phyloP scores from a whole-genome alignment of 2,113 vertebrate species.

The Probosciger aterrimus region DNA sequence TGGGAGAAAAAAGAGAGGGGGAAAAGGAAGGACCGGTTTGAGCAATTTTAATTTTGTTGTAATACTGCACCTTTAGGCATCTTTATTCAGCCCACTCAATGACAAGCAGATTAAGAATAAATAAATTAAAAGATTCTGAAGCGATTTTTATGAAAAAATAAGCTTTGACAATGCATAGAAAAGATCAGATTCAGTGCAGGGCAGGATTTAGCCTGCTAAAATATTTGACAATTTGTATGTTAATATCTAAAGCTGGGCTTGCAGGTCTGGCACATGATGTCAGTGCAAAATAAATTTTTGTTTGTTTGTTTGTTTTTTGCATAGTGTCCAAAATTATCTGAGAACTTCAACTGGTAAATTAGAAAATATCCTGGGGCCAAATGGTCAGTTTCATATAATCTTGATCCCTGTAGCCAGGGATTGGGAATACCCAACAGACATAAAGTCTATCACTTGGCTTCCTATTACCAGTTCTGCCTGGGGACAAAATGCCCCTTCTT shows the following conservation, averaged over 20 bases:
- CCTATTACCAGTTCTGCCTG: not conserved
- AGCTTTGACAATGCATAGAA: not conserved
- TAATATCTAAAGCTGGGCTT: not conserved
- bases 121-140: not conserved
- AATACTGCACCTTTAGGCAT: not conserved
- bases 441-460: not conserved
- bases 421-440: not conserved
- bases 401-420: not conserved
- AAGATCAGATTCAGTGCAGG: not conserved
- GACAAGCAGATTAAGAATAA: not conserved
- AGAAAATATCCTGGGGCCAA: not conserved
- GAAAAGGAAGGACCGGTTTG: not conserved
- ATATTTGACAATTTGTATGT: not conserved
- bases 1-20: not conserved
- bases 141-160: constrained; percentile 15
- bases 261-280: not conserved
- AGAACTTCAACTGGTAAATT: not conserved
- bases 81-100: not conserved
- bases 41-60: not conserved
- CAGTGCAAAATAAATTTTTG: not conserved
- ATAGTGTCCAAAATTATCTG: not conserved
- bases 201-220: not conserved
- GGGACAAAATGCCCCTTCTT: not conserved
- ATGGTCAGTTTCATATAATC: not conserved
- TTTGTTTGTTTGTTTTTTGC: not conserved